Evolutionary conservation across 1,140 invertebrate species (phyloP), one percentile per base, ranked within the genome.

Genomic region (Drosophila kurseongensis): DNA sequence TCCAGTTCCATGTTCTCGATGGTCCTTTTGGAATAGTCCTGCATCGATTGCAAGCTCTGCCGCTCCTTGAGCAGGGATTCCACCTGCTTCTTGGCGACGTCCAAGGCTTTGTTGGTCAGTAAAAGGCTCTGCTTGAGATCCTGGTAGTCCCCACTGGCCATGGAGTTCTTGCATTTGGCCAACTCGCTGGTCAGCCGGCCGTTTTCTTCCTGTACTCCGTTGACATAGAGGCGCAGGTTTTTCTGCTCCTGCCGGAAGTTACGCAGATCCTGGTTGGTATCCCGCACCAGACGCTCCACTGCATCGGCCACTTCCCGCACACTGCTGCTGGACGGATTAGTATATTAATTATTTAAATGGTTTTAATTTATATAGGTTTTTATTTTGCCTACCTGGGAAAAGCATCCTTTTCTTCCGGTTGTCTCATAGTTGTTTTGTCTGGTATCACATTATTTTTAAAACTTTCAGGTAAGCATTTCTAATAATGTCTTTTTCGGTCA

Each of bases 1-100:
- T 92, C 91, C 16, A 52, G 18, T 55, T 92, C 88, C 68, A 92
- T 62, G 51, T 78, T 79, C 1, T 73, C 58, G 40, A 92, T 92
- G 4, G 82, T 90, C 12, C 47, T 45, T 13, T 81, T 56, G 6
- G 80, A 84, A 44, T 41, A 84, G 12, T 79, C 66, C 27, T 83
- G 78, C 9, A 90, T 61, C 4, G 35, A 9, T 0, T 54, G 45
- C 5, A 86, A 51, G 40, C 66, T 67, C 0, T 44, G 48, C 2
- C 75, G 80, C 38, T 91, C 90, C 62, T 86, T 42, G 10, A 60
- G 63, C 8, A 91, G 50, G 3, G 13, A 27, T 8, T 81, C 67
- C 14, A 92, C 80, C 67, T 92, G 86, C 9, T 51, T 23, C 36
- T 72, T 55, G 40, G 83, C 55, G 23, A 80, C 71, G 9, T 29